These are phyloP conservation scores for Brachypteracias leptosomus DNA, from an alignment of 2,113 vertebrate species.

Conservation along the genomic window DNA sequence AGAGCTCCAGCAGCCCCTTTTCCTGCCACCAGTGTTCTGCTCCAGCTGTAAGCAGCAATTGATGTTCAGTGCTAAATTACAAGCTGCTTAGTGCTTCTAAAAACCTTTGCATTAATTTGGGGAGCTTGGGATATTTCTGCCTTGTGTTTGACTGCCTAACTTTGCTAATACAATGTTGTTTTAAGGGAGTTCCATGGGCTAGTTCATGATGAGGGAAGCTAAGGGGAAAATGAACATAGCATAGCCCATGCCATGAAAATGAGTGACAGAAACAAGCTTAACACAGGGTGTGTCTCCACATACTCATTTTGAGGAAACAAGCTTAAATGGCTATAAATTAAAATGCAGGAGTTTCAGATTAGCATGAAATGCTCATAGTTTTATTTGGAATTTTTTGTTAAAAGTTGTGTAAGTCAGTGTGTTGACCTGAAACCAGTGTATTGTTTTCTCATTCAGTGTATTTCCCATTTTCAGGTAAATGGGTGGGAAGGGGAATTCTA, in stretches of 20 bases:
- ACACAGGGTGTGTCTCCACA: neutral
- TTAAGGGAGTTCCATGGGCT: neutral
- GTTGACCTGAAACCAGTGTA: neutral
- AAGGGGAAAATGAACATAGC: neutral
- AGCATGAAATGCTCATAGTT: neutral
- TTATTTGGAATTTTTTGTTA: neutral
- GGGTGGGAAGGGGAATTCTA: neutral
- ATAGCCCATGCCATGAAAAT: neutral
- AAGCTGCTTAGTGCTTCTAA: neutral
- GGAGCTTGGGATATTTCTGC: neutral
- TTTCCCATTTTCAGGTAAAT: neutral
- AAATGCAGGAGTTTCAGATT: neutral
- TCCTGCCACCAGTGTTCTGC: neutral
- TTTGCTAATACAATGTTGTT: neutral
- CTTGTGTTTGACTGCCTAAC: neutral
- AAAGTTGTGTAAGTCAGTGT: neutral
- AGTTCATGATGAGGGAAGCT: neutral
- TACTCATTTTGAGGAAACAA: neutral
- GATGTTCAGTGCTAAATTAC: neutral
- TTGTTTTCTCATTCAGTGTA: neutral
- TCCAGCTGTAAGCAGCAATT: neutral
- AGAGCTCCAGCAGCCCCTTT: neutral
- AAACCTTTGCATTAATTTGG: neutral
- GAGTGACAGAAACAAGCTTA: neutral
- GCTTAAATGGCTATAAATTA: neutral